Conservation (phyloP, 1,140 invertebrate genomes). For the Zaprionus inermis region DNA sequence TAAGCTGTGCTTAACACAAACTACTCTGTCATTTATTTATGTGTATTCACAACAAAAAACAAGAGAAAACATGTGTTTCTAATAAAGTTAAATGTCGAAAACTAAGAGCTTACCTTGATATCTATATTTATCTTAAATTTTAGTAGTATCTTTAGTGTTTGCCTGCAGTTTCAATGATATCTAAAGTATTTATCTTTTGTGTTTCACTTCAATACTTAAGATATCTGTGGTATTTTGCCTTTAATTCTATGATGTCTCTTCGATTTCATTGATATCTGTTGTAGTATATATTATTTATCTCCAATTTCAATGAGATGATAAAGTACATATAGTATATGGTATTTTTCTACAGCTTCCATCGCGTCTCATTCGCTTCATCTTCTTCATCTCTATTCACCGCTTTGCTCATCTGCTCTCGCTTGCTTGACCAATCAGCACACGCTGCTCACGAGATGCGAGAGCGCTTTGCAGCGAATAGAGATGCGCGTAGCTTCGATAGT, state of each 20-base stretch:
- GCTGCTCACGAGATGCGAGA: background rate
- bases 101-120: background rate
- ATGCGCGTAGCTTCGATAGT: background rate
- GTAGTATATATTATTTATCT: background rate
- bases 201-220: too few relatives aligned
- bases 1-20: slow-evolving; percentile 67
- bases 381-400: background rate
- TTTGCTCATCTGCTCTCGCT: background rate
- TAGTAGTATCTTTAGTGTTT: background rate
- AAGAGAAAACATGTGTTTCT: slow-evolving; percentile 35
- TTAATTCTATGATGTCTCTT: too few relatives aligned
- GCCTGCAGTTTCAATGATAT: too few relatives aligned
- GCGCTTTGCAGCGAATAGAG: background rate
- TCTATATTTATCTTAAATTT: background rate
- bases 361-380: background rate
- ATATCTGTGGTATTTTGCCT: too few relatives aligned
- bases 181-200: too few relatives aligned
- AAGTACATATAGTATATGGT: too few relatives aligned
- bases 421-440: background rate
- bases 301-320: too few relatives aligned
- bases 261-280: too few relatives aligned
- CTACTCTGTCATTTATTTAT: slow-evolving; percentile 26
- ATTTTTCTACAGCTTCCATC: too few relatives aligned
- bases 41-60: slow-evolving; percentile 9
- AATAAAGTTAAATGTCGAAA: slow-evolving; percentile 48